Evolutionary conservation across 2,797 vertebrate species (phyloP).

Genomic region (Hoplostethus mediterraneus): DNA sequence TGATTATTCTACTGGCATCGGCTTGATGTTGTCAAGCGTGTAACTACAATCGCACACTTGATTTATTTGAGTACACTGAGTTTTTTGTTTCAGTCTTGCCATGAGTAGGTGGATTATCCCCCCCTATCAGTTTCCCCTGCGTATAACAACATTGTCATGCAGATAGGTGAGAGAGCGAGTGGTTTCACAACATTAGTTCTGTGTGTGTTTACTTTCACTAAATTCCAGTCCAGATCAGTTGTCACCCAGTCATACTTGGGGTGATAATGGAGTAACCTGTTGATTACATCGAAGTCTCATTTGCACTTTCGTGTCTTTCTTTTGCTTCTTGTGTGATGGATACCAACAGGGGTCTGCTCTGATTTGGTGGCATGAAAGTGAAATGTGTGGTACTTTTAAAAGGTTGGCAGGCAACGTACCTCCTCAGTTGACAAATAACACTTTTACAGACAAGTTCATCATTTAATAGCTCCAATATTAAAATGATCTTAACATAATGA

Average conservation of each 20-base stretch:
- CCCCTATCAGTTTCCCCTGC: neutral
- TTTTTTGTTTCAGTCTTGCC: neutral
- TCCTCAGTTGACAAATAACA: no score
- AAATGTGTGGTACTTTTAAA: no score
- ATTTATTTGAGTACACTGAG: neutral
- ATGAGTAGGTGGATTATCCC: neutral
- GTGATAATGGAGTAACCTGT: slow-evolving; percentile 1
- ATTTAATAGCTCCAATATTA: no score
- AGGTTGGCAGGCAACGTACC: no score
- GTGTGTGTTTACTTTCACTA: slow-evolving; percentile 21
- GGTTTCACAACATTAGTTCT: slow-evolving; percentile 3
- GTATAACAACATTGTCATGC: neutral
- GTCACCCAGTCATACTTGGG: slow-evolving; percentile 25
- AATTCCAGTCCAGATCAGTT: slow-evolving; percentile 72
- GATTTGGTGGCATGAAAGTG: neutral
- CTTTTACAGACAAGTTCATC: no score
- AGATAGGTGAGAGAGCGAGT: neutral
- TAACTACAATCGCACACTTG: neutral
- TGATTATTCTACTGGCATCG: neutral
- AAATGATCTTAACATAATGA: no score
- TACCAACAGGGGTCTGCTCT: neutral
- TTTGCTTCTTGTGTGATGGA: neutral
- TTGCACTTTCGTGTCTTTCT: neutral
- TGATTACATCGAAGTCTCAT: slow-evolving; percentile 11
- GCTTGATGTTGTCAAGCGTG: neutral